phyloP scores from a whole-genome alignment of 2,113 vertebrate species.

The Falco punctatus region DNA sequence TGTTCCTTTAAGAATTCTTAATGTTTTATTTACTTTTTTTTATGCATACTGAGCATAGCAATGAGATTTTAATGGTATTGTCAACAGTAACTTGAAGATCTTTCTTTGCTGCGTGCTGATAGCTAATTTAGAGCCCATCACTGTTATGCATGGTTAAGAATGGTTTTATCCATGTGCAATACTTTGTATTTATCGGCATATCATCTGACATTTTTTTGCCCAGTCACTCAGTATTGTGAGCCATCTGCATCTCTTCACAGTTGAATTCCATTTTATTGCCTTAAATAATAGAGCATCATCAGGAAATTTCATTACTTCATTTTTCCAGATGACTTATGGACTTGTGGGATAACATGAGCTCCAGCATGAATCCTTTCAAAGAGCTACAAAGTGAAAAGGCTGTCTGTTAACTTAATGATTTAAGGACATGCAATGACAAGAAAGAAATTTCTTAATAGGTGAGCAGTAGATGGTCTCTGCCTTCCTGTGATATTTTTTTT shows the following conservation, averaged over 20 bases:
- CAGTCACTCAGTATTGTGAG: neutral
- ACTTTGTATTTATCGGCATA: constrained; percentile 23
- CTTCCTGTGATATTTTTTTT: neutral
- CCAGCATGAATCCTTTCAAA: neutral
- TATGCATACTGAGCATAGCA: neutral
- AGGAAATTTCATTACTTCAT: constrained; percentile 39
- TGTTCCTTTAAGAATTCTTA: neutral
- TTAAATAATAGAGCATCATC: constrained; percentile 33
- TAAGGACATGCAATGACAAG: neutral
- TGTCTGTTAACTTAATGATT: neutral
- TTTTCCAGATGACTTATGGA: constrained; percentile 29
- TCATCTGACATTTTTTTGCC: constrained; percentile 9
- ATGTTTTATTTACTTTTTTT: constrained; percentile 1
- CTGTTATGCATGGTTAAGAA: neutral
- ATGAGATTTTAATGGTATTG: constrained; percentile 16
- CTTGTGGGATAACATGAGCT: neutral
- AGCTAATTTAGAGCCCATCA: constrained; percentile 27
- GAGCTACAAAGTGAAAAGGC: neutral
- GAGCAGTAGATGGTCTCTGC: neutral
- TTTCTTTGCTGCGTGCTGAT: neutral
- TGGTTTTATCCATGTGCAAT: neutral
- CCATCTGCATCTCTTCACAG: constrained; percentile 60
- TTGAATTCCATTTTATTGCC: constrained; percentile 47
- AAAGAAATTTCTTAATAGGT: neutral
- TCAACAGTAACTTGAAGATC: neutral